Base-by-base conservation (phyloP, 2,888 invertebrate genomes). In the Pseudoips prasinana region DNA sequence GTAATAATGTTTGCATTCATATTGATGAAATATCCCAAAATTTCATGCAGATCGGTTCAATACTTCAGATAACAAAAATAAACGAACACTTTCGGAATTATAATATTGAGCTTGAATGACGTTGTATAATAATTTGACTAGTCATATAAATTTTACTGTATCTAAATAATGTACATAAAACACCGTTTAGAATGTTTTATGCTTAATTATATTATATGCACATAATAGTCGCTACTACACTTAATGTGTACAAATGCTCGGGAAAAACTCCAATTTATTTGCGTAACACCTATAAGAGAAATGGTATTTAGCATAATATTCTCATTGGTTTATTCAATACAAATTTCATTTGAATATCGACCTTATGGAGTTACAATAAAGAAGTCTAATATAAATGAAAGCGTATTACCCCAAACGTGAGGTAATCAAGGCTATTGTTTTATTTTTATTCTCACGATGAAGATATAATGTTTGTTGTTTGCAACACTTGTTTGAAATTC, bases 301-400 rank as follows among this genome's bases (percentile, higher is more conserved):
- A 67, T 53, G n/a, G 50, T 39, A 37, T 59, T 67, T 63, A 50
- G 46, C 64, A 67, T 67, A 63, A 48, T 43, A 52, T 57, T 56
- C 58, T 46, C 58, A 51, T 58, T 57, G 37, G 33, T 40, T 32
- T 14, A 39, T 20, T 27, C 30, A 34, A 39, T 37, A 24, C 20
- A 19, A 25, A 29, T 24, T 10, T 11, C 28, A 25, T 0, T 10
- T 28, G 8, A 51, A 33, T 44, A 18, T 18, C 29, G 39, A 58
- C 42, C 35, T 31, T 58, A 52, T 29, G 1, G n/a, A 6, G 7
- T 27, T 19, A 8, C 6, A 7, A 43, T 46, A 50, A 32, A 17
- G 33, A 30, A 4, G 22, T 29, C n/a, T 3, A 33, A 29, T n/a
- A 33, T 25, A 41, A 47, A 55, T 39, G 53, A 58, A 56, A 58